phyloP scores from a whole-genome alignment of 2,797 vertebrate species.

The Pyrocephalus nanus region DNA sequence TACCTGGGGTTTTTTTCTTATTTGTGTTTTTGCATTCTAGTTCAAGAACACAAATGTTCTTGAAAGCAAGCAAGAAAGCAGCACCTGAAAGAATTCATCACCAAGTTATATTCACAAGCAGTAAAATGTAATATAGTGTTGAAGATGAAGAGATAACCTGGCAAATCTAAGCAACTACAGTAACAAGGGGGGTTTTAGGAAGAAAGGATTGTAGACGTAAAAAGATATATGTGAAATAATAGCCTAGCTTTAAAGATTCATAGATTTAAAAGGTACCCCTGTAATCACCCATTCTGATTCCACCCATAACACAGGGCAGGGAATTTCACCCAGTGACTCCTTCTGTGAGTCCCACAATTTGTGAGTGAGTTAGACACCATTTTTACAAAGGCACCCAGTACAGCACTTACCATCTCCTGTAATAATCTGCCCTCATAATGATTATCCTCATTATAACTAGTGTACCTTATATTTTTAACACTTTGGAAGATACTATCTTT shows the following conservation, averaged over 20 bases:
- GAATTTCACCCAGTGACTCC: background rate
- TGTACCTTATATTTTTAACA: background rate
- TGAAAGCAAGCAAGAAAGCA: background rate
- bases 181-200: rapidly evolving
- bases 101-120: background rate
- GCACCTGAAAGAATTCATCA: background rate
- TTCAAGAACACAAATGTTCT: background rate
- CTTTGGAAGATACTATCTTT: background rate
- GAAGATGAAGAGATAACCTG: background rate
- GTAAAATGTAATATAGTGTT: background rate
- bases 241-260: background rate
- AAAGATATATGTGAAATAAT: background rate
- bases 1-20: background rate
- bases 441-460: background rate
- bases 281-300: background rate
- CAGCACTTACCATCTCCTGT: background rate
- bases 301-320: rapidly evolving
- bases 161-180: background rate
- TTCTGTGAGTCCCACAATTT: background rate
- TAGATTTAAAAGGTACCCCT: background rate
- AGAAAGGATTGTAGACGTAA: background rate
- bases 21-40: background rate
- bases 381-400: background rate
- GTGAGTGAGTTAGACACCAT: background rate
- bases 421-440: background rate